Evolutionary conservation across 30 jellyfish, hydroid and myxozoan species (phyloP), one percentile per base, ranked within the genome.

Genomic region (Aurelia sp.): DNA sequence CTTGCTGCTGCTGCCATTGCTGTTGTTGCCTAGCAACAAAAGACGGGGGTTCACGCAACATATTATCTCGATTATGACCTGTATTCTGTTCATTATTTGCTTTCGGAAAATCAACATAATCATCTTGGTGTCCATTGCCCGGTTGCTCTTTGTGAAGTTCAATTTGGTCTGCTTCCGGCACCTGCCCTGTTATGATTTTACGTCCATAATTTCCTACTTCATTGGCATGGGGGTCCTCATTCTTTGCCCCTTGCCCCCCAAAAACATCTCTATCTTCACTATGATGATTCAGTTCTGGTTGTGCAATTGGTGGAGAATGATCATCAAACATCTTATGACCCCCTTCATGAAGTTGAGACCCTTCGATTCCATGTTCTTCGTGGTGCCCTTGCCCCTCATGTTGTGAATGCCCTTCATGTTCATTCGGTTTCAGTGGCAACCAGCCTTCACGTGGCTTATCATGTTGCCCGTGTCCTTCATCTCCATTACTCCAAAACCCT

Each of bases 61-160:
- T 31, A 40, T 22, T 63, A 31, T 44, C 61, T 16, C 81, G 80
- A 53, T 58, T 33, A 59, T 22, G 51, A 19, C 16, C 44, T n/a
- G 4, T 17, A 22, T 31, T n/a, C 17, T 30, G 84, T 40, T 52
- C 53, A 21, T 18, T 8, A 53, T 50, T n/a, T 24, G 16, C 65
- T 38, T 69, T 18, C 13, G 82, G 87, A 58, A 62, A 67, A 47
- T 71, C 72, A 38, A 57, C 50, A 50, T 72, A 60, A 10, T 71
- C 93, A 5, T 72, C 87, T 6, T 40, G 71, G 61, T 58, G 16
- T 38, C 68, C 84, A 27, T 21, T 17, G 75, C 41, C 31, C 76
- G 52, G 9, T 38, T 31, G 35, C 75, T 40, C 84, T 22, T 38
- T 31, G 17, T 38, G 58, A n/a, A 31, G 27, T 44, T 16, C 84